Evolutionary conservation across 2,113 vertebrate species (phyloP), one percentile per base, ranked within the genome.

Genomic region (Ciconia stormi): DNA sequence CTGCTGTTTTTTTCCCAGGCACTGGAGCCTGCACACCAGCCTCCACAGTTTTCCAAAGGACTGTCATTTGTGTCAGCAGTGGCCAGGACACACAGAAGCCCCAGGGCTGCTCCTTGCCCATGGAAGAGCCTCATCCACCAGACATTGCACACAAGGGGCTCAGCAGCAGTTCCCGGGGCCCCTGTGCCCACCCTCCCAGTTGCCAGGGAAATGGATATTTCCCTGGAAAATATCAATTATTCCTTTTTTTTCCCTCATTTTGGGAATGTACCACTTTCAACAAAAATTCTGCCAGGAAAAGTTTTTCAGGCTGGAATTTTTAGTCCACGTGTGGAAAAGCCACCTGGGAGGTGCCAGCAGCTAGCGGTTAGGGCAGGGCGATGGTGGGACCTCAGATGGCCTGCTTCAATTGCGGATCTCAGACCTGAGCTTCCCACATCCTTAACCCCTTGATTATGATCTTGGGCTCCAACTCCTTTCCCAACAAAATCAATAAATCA

Each of bases 211-310:
- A 59, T 38, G 38, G 26, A 3, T n/a, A 50, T 58, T 81, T 58
- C 46, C 40, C 36, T 67, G n/a, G 56, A 85, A 91, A 93, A 89
- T 50, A 81, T 10, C 1, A n/a, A 7, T 44, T 32, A 80, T 65
- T 38, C 1, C 5, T 1, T 32, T 42, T 20, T 25, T 22, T n/a
- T 30, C 44, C 7, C 1, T 40, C 9, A 2, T 67, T 84, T 78
- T 3, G 6, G 20, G n/a, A 85, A 79, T n/a, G 49, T 53, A 78
- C 36, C 25, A 59, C 34, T 94, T 94, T 50, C 61, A 82, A 55
- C 29, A 69, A 82, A 94, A 44, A 27, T 40, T 73, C 27, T 89
- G 82, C 79, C 93, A 90, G 86, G 94, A 95, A 88, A 95, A 58
- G 14, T 53, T 95, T 95, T 58, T 93, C 40, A 44, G 58, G 50